These are phyloP conservation scores for Falco naumanni DNA, from an alignment of 2,797 vertebrate genomes.

Conservation along the genomic window DNA sequence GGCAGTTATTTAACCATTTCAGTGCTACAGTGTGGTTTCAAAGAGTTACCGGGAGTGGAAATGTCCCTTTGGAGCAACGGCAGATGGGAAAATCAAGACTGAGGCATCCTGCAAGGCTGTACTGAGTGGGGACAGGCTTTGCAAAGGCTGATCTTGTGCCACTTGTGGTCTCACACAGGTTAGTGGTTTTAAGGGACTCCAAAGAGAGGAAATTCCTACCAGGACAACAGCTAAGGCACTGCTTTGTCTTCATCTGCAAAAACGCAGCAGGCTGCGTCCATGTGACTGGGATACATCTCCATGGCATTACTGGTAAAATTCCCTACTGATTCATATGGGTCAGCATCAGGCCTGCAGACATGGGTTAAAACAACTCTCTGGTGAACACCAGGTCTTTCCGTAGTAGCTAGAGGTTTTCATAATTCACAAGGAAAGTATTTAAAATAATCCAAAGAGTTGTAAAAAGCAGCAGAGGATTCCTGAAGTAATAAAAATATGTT, in stretches of 20 bases:
- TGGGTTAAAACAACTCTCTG: not conserved
- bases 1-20: not conserved
- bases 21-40: not conserved
- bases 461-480: constrained; percentile 43
- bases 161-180: too few species aligned
- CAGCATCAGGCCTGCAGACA: not conserved
- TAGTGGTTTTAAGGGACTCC: not conserved
- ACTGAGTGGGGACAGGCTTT: not conserved
- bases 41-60: not conserved
- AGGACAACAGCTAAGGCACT: not conserved
- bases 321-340: not conserved
- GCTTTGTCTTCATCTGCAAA: not conserved
- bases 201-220: not conserved
- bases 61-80: not conserved
- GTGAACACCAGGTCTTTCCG: not conserved
- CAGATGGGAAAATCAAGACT: not conserved
- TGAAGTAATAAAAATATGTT: constrained; percentile 34
- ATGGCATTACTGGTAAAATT: not conserved
- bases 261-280: not conserved
- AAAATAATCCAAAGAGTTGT: not conserved
- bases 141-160: not conserved
- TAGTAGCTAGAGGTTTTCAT: not conserved
- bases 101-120: not conserved
- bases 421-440: not conserved
- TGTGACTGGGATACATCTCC: not conserved